A percentile compares a stretch with the other conserved stretches of the same genome.
These are phyloP conservation scores for Paracanthobrama guichenoti DNA, from an alignment of 2,113 vertebrate species.

Conservation along the genomic window DNA sequence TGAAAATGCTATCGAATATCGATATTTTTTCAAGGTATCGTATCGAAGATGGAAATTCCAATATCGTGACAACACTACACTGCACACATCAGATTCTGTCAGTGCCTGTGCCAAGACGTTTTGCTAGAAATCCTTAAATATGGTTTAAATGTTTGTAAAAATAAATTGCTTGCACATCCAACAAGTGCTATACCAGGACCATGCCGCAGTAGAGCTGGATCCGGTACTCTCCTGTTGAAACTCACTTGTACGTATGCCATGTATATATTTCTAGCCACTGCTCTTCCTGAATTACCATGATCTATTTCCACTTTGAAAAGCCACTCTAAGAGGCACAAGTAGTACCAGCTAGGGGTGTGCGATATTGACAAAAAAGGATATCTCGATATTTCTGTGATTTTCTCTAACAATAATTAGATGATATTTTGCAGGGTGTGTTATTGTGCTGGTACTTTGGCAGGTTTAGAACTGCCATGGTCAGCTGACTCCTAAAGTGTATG, in stretches of 20 bases:
- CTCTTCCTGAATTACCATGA: background rate
- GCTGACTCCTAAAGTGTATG: no score
- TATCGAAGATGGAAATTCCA: no score
- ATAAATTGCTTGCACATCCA: no score
- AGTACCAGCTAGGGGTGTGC: background rate
- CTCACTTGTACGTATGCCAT: no score
- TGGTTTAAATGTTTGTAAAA: background rate
- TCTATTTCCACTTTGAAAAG: slow-evolving; percentile 8
- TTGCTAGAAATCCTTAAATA: background rate
- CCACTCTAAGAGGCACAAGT: background rate
- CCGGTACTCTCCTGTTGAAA: background rate
- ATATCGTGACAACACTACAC: background rate
- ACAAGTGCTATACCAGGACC: slow-evolving; percentile 6
- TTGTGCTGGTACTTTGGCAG: no score
- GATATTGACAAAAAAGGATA: no score
- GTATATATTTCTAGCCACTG: background rate
- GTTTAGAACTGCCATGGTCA: no score
- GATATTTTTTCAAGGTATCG: no score
- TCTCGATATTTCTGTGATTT: no score
- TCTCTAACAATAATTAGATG: no score
- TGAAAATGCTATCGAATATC: no score
- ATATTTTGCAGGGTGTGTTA: no score
- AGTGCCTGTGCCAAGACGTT: background rate
- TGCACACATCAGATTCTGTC: background rate
- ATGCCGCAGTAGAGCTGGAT: background rate